Percentiles rank a stretch among this genome's conserved stretches.
These are phyloP conservation scores for Copidosoma aretas DNA, from an alignment of 2,888 invertebrate species.

Conservation along the genomic window DNA sequence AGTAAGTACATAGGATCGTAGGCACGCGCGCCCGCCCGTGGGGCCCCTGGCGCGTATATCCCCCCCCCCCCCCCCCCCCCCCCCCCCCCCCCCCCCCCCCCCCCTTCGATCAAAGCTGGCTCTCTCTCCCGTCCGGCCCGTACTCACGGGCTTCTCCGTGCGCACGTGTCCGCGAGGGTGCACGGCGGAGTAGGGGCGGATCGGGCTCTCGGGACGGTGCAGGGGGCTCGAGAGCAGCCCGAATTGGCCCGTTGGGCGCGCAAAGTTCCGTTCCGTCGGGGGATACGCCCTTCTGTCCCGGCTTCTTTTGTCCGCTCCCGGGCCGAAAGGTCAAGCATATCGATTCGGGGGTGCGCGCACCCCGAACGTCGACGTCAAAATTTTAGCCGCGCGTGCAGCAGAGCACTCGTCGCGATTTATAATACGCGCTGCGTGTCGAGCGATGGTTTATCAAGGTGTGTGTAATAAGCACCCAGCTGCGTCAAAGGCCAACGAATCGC, in stretches of 20 bases:
- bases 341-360: too few relatives aligned
- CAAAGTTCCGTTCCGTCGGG: not conserved
- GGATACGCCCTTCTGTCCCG: not conserved
- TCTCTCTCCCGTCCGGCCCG: not conserved
- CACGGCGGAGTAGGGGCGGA: not conserved
- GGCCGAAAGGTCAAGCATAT: too few relatives aligned
- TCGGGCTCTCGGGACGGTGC: not conserved
- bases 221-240: not conserved
- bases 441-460: too few relatives aligned
- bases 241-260: not conserved
- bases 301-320: not conserved
- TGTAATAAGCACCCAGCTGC: too few relatives aligned
- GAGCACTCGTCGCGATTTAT: too few relatives aligned
- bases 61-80: not conserved
- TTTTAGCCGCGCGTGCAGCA: too few relatives aligned
- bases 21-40: conserved; percentile 4
- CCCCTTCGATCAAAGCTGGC: conserved; percentile 46
- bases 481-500: too few relatives aligned
- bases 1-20: too few relatives aligned
- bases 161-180: not conserved
- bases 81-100: not conserved
- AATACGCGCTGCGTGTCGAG: too few relatives aligned
- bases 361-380: too few relatives aligned
- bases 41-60: not conserved
- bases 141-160: not conserved